These are phyloP conservation scores for Dipodomys merriami DNA, from an alignment of 2,113 vertebrate genomes.

Conservation along the genomic window DNA sequence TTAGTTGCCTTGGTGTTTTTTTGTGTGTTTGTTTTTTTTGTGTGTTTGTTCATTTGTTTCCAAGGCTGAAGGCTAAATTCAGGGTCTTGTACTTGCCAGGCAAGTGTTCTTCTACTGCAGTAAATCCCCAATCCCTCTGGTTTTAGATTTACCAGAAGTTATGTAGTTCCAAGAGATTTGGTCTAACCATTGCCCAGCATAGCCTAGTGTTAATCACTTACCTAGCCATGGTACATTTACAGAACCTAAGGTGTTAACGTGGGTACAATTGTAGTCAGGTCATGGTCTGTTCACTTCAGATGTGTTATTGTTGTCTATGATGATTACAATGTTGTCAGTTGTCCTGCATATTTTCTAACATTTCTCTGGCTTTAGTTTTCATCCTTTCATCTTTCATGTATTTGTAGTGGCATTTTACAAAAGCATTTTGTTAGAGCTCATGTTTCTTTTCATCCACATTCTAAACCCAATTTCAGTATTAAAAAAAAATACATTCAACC, in stretches of 20 bases:
- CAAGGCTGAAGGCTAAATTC: too few species aligned
- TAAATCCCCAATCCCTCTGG: neutral
- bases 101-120: too few species aligned
- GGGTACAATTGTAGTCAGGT: too few species aligned
- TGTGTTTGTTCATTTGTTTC: too few species aligned
- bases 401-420: neutral
- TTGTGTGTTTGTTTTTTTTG: too few species aligned
- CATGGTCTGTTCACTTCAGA: too few species aligned
- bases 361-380: neutral
- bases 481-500: neutral
- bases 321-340: too few species aligned
- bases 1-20: neutral
- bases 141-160: neutral
- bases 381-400: constrained; percentile 23
- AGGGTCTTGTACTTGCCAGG: too few species aligned
- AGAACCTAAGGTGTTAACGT: neutral
- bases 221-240: rapidly evolving
- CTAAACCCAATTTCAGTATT: neutral
- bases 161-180: neutral
- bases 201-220: too few species aligned
- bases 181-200: rapidly evolving
- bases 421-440: neutral
- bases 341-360: neutral
- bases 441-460: constrained; percentile 26
- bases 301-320: neutral